These are phyloP conservation scores for Oryzias woworae DNA, from an alignment of 2,113 vertebrate genomes.

Conservation along the genomic window DNA sequence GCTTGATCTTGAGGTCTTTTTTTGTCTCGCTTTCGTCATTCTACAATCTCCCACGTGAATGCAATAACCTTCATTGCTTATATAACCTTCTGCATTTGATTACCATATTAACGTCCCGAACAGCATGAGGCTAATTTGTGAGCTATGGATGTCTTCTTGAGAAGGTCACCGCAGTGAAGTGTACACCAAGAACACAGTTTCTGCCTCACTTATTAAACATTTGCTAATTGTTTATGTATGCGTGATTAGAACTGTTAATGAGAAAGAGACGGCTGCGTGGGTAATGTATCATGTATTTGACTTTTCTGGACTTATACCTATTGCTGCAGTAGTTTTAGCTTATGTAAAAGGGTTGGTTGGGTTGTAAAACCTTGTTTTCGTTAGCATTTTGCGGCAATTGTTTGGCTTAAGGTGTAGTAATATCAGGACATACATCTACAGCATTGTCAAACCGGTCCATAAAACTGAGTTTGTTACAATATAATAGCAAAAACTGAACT, in stretches of 20 bases:
- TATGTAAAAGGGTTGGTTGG: too few species aligned
- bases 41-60: slow-evolving; percentile 63
- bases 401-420: too few species aligned
- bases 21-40: slow-evolving; percentile 67
- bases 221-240: slow-evolving; percentile 74
- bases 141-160: slow-evolving; percentile 76
- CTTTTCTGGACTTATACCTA: slow-evolving; percentile 15
- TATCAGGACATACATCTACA: too few species aligned
- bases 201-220: slow-evolving; percentile 67
- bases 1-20: slow-evolving; percentile 62
- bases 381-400: too few species aligned
- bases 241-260: slow-evolving; percentile 62
- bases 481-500: too few species aligned
- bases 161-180: slow-evolving; percentile 76
- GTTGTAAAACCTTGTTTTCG: too few species aligned
- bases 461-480: too few species aligned
- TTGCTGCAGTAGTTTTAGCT: background rate
- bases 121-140: slow-evolving; percentile 77
- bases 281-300: slow-evolving; percentile 32
- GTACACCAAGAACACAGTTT: slow-evolving; percentile 61
- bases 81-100: slow-evolving; percentile 77
- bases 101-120: slow-evolving; percentile 75
- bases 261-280: slow-evolving; percentile 32
- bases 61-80: slow-evolving; percentile 73
- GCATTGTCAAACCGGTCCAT: too few species aligned